Evolutionary conservation across 1,140 invertebrate species (phyloP).

Genomic region (Sitodiplosis mosellana): DNA sequence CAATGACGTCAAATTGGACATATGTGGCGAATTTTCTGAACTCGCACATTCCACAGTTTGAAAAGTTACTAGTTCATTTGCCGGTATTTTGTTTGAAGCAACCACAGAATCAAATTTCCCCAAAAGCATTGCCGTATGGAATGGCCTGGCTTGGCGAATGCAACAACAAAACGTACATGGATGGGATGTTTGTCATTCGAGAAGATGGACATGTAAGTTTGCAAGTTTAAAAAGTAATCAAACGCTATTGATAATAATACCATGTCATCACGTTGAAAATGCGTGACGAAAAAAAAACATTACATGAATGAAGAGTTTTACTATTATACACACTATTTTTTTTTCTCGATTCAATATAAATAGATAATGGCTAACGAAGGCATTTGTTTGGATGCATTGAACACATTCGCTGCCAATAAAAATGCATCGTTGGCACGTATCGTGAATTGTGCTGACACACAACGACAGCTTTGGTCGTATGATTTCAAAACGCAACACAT

Average conservation of each 20-base stretch:
- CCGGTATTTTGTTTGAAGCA: constrained; percentile 2
- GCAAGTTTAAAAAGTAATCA: constrained; percentile 30
- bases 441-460: constrained; percentile 13
- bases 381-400: constrained; percentile 18
- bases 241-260: constrained; percentile 35
- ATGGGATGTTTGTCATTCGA: constrained; percentile 12
- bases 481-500: constrained; percentile 24
- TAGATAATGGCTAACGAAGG: constrained; percentile 24
- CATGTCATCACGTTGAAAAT: constrained; percentile 22
- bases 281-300: constrained; percentile 44
- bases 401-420: constrained; percentile 15
- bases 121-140: neutral
- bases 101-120: neutral
- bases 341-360: neutral
- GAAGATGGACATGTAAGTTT: constrained; percentile 1
- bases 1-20: constrained; percentile 4
- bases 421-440: constrained; percentile 18
- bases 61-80: constrained; percentile 2
- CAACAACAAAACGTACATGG: constrained; percentile 8
- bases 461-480: constrained; percentile 18
- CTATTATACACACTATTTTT: neutral
- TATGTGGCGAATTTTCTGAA: constrained; percentile 19
- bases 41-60: constrained; percentile 17
- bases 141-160: neutral
- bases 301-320: constrained; percentile 31